phyloP scores from a whole-genome alignment of 2,113 vertebrate genomes.

The Tonatia bakeri region DNA sequence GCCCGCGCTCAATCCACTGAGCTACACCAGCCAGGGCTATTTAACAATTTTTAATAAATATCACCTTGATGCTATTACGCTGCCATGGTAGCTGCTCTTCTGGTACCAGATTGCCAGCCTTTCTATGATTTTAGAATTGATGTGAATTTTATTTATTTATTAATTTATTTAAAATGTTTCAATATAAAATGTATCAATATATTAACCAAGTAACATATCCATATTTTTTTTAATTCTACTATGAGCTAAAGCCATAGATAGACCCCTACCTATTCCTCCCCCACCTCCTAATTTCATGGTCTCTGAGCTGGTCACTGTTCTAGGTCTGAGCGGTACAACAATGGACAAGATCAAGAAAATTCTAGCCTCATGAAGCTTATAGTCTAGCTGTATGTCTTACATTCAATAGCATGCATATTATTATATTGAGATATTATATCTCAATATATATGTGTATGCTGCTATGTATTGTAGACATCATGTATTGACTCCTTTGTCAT shows the following conservation, averaged over 20 bases:
- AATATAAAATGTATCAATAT: too few relatives aligned
- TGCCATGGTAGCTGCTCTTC: background rate
- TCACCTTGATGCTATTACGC: background rate
- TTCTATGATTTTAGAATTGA: background rate
- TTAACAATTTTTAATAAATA: constrained; percentile 5
- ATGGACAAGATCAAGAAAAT: background rate
- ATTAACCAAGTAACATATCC: background rate
- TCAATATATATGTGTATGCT: background rate
- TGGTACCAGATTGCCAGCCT: background rate
- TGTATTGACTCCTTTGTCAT: background rate
- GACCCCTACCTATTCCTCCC: background rate
- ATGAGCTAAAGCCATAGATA: background rate
- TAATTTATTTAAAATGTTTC: background rate
- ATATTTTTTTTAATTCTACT: background rate
- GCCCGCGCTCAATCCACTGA: too few relatives aligned
- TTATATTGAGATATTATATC: background rate
- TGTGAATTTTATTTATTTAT: background rate
- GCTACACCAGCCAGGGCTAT: too few relatives aligned
- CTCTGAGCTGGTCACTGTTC: background rate
- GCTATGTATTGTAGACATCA: background rate
- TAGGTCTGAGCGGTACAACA: background rate
- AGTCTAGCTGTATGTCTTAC: background rate
- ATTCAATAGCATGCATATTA: background rate
- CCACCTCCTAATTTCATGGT: background rate
- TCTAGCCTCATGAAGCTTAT: background rate